phyloP scores from a whole-genome alignment of 2,113 vertebrate genomes.

The Bombycilla garrulus region DNA sequence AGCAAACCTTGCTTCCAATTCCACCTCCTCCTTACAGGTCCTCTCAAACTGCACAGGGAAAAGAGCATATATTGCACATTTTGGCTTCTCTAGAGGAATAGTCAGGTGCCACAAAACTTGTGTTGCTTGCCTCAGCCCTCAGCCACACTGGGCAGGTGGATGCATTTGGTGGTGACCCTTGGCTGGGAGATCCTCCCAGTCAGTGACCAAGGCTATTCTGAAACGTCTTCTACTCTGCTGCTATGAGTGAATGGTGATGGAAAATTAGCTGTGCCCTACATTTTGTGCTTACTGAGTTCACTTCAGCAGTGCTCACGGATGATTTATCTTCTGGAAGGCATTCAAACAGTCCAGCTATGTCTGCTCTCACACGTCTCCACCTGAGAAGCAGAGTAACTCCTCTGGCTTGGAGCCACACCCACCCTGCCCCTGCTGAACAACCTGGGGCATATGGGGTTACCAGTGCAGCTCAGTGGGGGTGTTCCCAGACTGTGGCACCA shows the following conservation, averaged over 20 bases:
- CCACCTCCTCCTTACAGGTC: background rate
- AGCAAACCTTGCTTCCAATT: background rate
- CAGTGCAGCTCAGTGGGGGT: accelerated
- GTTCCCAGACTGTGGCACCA: background rate
- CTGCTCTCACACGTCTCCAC: background rate
- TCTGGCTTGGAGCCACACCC: background rate
- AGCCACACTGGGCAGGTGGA: background rate
- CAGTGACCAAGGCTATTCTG: background rate
- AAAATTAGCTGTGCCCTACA: background rate
- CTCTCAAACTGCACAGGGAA: background rate
- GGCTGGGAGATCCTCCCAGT: background rate
- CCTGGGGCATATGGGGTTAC: accelerated
- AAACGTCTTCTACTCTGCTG: background rate
- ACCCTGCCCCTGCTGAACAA: background rate
- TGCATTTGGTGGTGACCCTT: background rate
- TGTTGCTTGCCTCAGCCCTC: background rate
- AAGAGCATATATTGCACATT: background rate
- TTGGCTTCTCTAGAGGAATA: background rate
- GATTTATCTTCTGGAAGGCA: background rate
- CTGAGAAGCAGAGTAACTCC: background rate
- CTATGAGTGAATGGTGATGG: background rate
- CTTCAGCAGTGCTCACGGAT: background rate
- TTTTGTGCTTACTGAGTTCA: background rate
- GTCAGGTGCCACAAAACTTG: background rate
- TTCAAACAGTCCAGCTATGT: background rate